A percentile compares a stretch with the other conserved stretches of the same genome.
Evolutionary conservation across 1,140 invertebrate species (phyloP).

Genomic region (Globodera ellingtonae): DNA sequence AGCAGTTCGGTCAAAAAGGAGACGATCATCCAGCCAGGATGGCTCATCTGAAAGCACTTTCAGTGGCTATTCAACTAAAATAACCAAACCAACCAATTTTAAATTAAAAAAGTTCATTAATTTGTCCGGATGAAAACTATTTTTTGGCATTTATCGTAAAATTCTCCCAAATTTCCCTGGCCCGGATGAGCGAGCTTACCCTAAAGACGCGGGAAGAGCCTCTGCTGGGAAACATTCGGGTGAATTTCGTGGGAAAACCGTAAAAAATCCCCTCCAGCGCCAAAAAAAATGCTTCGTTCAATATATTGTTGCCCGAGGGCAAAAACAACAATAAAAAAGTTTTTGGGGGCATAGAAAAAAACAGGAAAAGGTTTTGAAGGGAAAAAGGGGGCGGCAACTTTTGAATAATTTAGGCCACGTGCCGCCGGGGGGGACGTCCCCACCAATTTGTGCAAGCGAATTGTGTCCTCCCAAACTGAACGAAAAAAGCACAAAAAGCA

Average conservation of each 20-base stretch:
- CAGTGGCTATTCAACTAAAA: background rate
- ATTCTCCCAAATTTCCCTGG: background rate
- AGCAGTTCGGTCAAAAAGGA: slow-evolving; percentile 63
- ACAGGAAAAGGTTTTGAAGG: no score
- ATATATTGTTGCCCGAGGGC: background rate
- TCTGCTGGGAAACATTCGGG: background rate
- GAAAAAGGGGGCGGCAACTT: background rate
- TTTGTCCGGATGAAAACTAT: background rate
- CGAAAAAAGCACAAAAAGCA: background rate
- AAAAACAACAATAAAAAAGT: slow-evolving; percentile 2
- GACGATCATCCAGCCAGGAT: slow-evolving; percentile 65
- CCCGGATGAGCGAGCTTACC: background rate
- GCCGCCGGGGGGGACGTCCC: background rate
- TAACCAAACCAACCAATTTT: no score
- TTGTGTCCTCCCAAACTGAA: background rate
- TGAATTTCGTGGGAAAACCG: background rate
- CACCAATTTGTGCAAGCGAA: background rate
- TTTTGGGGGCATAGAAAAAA: background rate
- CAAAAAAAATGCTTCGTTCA: background rate
- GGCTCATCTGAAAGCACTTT: slow-evolving; percentile 44
- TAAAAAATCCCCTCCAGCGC: background rate
- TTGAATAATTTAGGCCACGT: slow-evolving; percentile 5
- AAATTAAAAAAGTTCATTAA: no score
- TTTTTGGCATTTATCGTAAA: background rate
- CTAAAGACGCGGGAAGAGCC: background rate